Base-by-base conservation (phyloP, 2,113 vertebrate species). In the Pluvialis apricaria region DNA sequence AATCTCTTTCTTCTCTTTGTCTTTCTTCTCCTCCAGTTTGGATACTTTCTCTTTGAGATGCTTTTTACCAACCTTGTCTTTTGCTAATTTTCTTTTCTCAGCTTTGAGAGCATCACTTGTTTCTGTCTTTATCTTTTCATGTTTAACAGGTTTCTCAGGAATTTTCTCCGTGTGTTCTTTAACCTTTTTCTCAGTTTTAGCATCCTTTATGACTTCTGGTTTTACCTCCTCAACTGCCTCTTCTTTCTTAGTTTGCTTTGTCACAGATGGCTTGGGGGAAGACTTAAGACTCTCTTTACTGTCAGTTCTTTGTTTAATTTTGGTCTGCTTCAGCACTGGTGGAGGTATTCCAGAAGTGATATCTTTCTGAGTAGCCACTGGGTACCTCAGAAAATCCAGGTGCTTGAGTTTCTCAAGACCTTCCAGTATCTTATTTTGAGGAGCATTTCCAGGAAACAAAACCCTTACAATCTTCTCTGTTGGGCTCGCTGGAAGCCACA, bases 361-460 rank as follows among this genome's bases (percentile, higher is more conserved):
- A 61, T 99, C 99, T 97, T 99, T 99, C 95, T 99, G 99, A 25
- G 99, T 99, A 47, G 99, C 99, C 81, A 99, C 99, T 16, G 99
- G 99, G 83, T 99, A 99, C 66, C 99, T 98, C 75, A 99, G 97
- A 92, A 99, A 99, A 96, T 99, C 99, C 76, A 99, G 96, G 93
- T 99, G 99, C 79, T 99, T 99, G 75, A 99, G 98, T 93, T 99
- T 99, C 97, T 99, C 99, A 65, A 99, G 98, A 60, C 99, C 99
- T 96, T 99, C 99, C 42, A 99, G 97, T 91, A 99, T 99, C 97
- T 99, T 99, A 95, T 99, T 99, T 97, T 99, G 99, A 45, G 99
- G 99, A 72, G 99, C 99, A 88, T 99, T 99, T 97, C 99, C 99
- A 72, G 99, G 99, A 96, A 99, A 99, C 82, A 99, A 97, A 88